These are phyloP conservation scores for Bryconaethiops microstoma DNA, from an alignment of 2,797 vertebrate species.

Conservation along the genomic window DNA sequence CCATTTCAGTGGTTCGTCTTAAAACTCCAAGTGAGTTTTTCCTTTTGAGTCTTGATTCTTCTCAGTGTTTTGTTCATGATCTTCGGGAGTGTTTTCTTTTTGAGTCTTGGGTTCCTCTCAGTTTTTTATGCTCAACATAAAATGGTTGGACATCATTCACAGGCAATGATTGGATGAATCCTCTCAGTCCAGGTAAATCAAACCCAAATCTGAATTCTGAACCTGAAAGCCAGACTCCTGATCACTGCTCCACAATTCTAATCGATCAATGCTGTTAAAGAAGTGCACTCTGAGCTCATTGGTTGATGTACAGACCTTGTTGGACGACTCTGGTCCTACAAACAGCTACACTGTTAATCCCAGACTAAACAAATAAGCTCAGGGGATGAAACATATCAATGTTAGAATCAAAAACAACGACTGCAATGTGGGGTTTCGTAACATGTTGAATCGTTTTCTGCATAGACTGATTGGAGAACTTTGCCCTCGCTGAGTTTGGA, in stretches of 20 bases:
- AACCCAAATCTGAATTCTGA: not conserved
- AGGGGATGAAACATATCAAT: not conserved
- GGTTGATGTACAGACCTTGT: not conserved
- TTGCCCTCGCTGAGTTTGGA: not conserved
- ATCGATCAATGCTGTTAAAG: not conserved
- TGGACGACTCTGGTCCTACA: not conserved
- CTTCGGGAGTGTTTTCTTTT: too few species aligned
- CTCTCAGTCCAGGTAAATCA: not conserved
- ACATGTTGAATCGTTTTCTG: not conserved
- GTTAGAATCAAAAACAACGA: too few species aligned
- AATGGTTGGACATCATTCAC: not conserved
- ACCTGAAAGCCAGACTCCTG: not conserved
- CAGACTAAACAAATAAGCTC: not conserved
- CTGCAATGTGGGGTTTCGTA: not conserved
- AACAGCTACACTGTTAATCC: not conserved
- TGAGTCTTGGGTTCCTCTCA: too few species aligned
- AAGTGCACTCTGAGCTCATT: not conserved
- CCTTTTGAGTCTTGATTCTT: not conserved
- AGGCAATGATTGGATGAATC: not conserved
- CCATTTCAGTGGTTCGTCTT: too few species aligned
- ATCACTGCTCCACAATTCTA: too few species aligned
- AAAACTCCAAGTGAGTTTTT: too few species aligned
- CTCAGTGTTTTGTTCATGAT: too few species aligned
- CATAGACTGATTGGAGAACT: not conserved
- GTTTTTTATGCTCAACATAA: not conserved